phyloP scores from a whole-genome alignment of 2,888 invertebrate species.

The Nasonovia ribisnigri region DNA sequence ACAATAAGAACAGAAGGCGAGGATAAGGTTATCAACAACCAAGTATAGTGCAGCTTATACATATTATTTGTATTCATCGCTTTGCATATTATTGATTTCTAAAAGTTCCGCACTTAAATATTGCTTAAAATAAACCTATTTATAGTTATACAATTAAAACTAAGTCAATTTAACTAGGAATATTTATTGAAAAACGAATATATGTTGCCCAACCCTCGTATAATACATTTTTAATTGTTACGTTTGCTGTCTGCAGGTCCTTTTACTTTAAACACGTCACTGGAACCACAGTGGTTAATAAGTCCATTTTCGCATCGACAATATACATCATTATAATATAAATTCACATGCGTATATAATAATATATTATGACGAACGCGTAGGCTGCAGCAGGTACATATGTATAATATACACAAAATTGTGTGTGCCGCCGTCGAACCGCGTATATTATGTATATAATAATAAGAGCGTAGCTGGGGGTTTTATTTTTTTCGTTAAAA shows the following conservation, averaged over 20 bases:
- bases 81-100: background rate
- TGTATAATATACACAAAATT: background rate
- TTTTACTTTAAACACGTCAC: background rate
- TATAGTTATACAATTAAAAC: background rate
- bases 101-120: no score
- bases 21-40: background rate
- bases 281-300: background rate
- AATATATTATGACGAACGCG: background rate
- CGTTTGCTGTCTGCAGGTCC: background rate
- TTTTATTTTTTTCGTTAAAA: slow-evolving; percentile 9
- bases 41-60: background rate
- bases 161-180: background rate
- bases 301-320: background rate
- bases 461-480: background rate
- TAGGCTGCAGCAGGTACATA: background rate
- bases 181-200: background rate
- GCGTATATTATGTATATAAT: background rate
- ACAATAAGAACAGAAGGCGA: background rate
- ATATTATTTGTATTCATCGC: background rate
- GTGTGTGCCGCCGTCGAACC: background rate
- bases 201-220: background rate
- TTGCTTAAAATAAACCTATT: background rate
- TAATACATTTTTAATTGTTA: background rate
- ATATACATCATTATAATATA: background rate
- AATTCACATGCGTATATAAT: background rate